Conservation (phyloP, 2,113 vertebrate genomes). For the Apodemus speciosus region DNA sequence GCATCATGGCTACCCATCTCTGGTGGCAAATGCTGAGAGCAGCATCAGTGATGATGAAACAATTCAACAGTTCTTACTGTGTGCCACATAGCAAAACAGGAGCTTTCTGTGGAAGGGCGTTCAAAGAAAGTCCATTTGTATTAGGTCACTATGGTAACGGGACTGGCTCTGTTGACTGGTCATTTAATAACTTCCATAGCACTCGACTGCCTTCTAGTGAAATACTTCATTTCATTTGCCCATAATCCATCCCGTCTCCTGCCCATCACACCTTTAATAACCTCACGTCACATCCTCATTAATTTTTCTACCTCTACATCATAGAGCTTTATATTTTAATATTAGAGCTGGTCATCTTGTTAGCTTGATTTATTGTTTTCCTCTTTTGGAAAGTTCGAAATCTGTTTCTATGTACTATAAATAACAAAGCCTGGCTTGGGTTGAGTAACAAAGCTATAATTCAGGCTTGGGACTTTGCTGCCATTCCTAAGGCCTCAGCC, state of each 20-base stretch:
- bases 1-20: not conserved
- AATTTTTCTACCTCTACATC: constrained; percentile 76
- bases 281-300: constrained; percentile 67
- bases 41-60: not conserved
- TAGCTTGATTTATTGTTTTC: constrained; percentile 81
- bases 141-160: constrained; percentile 76
- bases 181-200: constrained; percentile 81
- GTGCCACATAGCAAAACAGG: constrained; percentile 13
- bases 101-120: constrained; percentile 44
- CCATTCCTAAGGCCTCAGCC: constrained; percentile 75
- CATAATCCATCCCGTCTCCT: constrained; percentile 65
- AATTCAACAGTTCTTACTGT: constrained; percentile 41
- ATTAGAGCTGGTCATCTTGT: constrained; percentile 80
- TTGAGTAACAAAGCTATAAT: constrained; percentile 79
- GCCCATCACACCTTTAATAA: constrained; percentile 78
- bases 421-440: constrained; percentile 78
- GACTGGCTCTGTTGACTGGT: constrained; percentile 74
- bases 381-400: constrained; percentile 72
- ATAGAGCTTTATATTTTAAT: constrained; percentile 80
- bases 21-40: not conserved
- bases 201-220: constrained; percentile 80
- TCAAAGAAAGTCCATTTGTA: constrained; percentile 66
- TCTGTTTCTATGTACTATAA: constrained; percentile 78
- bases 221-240: constrained; percentile 82
- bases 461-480: constrained; percentile 77